These are phyloP conservation scores for Pogona vitticeps DNA, from an alignment of 2,113 vertebrate species.

Conservation along the genomic window DNA sequence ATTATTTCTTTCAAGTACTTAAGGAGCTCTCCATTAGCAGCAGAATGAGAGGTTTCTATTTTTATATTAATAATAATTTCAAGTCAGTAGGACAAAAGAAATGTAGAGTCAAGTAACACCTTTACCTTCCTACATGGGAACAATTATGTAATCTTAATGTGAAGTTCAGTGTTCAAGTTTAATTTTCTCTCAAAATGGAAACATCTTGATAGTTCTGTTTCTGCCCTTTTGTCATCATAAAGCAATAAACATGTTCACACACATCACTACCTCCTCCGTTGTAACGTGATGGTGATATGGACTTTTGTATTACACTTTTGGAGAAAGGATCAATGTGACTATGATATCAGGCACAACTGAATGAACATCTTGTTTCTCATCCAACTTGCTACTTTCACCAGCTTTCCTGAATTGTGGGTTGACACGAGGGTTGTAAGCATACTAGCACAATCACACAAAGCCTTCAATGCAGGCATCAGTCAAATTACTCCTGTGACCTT, in stretches of 20 bases:
- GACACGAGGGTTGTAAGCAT: background rate
- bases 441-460: background rate
- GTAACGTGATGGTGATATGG: too few species aligned
- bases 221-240: background rate
- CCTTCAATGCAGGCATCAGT: background rate
- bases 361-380: background rate
- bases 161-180: background rate
- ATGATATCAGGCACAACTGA: background rate
- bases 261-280: too few species aligned
- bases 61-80: slow-evolving; percentile 22
- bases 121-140: background rate
- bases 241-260: background rate
- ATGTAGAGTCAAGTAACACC: background rate
- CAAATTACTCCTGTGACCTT: background rate
- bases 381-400: background rate
- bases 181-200: background rate
- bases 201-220: background rate
- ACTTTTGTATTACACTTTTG: background rate
- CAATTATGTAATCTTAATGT: too few species aligned
- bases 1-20: slow-evolving; percentile 1
- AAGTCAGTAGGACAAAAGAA: background rate
- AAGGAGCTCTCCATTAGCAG: background rate
- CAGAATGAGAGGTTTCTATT: slow-evolving; percentile 6
- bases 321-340: background rate
- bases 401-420: too few species aligned